These are phyloP conservation scores for Chaetodon trifascialis DNA, from an alignment of 2,113 vertebrate genomes.

Conservation along the genomic window DNA sequence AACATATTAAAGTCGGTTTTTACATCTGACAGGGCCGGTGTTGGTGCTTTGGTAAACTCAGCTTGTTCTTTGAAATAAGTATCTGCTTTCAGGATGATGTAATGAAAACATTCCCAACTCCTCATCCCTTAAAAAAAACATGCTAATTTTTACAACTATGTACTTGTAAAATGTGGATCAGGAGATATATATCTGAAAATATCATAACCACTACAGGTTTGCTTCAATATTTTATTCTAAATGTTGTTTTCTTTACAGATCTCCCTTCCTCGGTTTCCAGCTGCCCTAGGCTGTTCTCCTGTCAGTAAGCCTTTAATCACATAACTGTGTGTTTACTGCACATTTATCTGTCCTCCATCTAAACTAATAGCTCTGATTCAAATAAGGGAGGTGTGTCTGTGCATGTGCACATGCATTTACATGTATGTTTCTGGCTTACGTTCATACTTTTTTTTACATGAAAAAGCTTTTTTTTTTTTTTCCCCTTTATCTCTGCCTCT, in stretches of 20 bases:
- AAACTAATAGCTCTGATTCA: conserved; percentile 24
- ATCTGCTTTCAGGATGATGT: too few relatives aligned
- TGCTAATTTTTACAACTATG: background rate
- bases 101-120: too few relatives aligned
- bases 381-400: background rate
- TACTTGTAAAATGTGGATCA: background rate
- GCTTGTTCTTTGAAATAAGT: background rate
- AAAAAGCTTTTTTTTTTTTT: background rate
- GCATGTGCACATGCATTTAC: background rate
- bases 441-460: background rate
- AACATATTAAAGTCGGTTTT: background rate
- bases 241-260: conserved; percentile 18
- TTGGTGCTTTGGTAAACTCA: background rate
- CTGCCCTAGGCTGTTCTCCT: conserved; percentile 28
- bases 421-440: background rate
- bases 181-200: background rate
- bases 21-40: background rate
- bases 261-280: background rate
- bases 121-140: background rate
- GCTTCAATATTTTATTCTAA: conserved; percentile 15
- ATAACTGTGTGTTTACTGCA: conserved; percentile 38
- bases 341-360: conserved; percentile 33
- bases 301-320: conserved; percentile 51
- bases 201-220: background rate
- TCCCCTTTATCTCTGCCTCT: background rate